Conservation (phyloP, 2,797 vertebrate genomes). For the Lates japonicus region DNA sequence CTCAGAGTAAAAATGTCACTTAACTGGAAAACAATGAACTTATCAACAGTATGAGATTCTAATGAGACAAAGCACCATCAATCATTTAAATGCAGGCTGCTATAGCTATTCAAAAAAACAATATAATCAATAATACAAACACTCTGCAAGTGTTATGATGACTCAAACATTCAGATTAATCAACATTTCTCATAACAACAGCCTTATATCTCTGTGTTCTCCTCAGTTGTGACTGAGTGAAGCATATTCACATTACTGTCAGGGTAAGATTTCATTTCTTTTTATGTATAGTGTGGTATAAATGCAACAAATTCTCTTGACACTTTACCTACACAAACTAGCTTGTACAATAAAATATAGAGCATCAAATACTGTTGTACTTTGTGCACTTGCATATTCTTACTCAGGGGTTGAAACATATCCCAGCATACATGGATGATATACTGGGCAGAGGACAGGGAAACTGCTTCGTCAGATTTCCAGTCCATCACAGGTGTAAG, state of each 20-base stretch:
- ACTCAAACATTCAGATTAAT: not conserved
- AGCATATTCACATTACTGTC: not conserved
- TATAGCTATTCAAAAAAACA: constrained; percentile 18
- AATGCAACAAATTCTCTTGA: not conserved
- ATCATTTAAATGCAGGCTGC: constrained; percentile 49
- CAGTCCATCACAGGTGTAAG: not conserved
- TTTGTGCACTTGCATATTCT: not conserved
- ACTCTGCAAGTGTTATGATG: not conserved
- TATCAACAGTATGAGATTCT: constrained; percentile 26
- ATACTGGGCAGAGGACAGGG: not conserved
- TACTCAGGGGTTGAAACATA: not conserved
- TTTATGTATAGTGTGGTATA: not conserved
- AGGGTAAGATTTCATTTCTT: too few species aligned
- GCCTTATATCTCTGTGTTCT: not conserved
- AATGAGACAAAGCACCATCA: constrained; percentile 38
- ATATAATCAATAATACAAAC: not conserved
- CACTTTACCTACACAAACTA: not conserved
- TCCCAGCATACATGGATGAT: not conserved
- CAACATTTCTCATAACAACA: constrained; percentile 2
- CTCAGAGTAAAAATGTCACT: constrained; percentile 16
- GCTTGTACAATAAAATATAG: not conserved
- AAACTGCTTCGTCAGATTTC: not conserved
- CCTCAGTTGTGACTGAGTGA: not conserved
- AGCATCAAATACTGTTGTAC: not conserved
- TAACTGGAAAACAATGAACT: constrained; percentile 23